Percentiles rank a stretch among this genome's conserved stretches.
Conservation (phyloP, 2,797 vertebrate genomes). For the Hapalemur alaotrensis region DNA sequence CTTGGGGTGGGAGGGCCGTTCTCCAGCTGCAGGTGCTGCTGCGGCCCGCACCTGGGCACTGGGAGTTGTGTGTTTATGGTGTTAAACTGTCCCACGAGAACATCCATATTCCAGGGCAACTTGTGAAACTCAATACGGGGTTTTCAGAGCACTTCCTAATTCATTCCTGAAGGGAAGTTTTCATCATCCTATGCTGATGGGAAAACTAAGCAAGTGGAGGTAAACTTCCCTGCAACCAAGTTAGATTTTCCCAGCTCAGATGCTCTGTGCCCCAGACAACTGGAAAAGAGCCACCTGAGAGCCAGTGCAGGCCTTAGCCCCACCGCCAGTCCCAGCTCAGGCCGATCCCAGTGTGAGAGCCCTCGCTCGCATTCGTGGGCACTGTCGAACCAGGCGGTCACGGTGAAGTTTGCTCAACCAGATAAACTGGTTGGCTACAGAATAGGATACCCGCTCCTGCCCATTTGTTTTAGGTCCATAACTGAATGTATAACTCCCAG, state of each 20-base stretch:
- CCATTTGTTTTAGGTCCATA: conserved; percentile 58
- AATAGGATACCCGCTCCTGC: conserved; percentile 58
- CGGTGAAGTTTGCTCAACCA: conserved; percentile 61
- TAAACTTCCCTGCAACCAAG: neutral
- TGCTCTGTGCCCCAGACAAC: neutral
- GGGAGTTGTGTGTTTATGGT: neutral
- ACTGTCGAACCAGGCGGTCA: conserved; percentile 21
- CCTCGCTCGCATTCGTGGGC: conserved; percentile 33
- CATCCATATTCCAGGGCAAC: neutral
- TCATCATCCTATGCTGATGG: neutral
- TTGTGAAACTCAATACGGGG: neutral
- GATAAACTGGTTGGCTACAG: conserved; percentile 60
- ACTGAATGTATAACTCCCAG: conserved; percentile 46
- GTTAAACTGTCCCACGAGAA: neutral
- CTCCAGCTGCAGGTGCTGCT: neutral
- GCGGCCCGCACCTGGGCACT: too few relatives aligned
- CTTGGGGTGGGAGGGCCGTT: neutral
- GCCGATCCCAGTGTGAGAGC: conserved; percentile 47
- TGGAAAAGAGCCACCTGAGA: neutral
- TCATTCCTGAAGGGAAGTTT: neutral
- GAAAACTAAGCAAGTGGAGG: neutral
- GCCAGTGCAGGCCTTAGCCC: neutral
- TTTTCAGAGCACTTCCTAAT: neutral
- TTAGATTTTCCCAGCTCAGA: neutral
- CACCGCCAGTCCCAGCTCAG: neutral